A percentile compares a stretch with the other conserved stretches of the same genome.
Evolutionary conservation across 1,140 invertebrate species (phyloP).

Genomic region (Drosophila repletoides): DNA sequence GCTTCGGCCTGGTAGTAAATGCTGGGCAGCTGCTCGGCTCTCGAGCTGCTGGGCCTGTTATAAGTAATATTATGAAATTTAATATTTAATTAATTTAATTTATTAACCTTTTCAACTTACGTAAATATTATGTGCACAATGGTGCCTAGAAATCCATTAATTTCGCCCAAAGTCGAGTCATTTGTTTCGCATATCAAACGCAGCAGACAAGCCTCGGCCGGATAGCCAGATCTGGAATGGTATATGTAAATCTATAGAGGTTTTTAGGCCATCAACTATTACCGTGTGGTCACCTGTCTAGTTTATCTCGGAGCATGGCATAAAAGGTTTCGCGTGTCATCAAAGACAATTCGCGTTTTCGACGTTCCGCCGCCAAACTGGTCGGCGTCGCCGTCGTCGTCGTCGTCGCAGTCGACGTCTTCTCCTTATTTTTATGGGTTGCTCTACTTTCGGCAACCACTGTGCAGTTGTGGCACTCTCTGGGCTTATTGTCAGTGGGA

Average conservation of each 20-base stretch:
- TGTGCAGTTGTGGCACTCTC: slow-evolving; percentile 47
- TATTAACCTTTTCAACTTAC: slow-evolving; percentile 10
- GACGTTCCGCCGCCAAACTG: not conserved
- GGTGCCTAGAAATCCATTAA: slow-evolving; percentile 70
- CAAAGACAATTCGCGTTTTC: slow-evolving; percentile 37
- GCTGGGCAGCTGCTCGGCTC: slow-evolving; percentile 83
- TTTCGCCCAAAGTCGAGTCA: slow-evolving; percentile 59
- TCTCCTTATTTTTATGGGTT: not conserved
- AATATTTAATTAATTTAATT: not conserved
- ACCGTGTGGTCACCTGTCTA: slow-evolving; percentile 65
- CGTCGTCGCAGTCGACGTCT: too few species aligned
- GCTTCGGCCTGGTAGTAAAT: slow-evolving; percentile 85
- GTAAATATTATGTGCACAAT: slow-evolving; percentile 71
- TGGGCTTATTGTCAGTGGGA: slow-evolving; percentile 28
- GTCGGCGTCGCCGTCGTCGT: not conserved
- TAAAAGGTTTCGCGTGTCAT: slow-evolving; percentile 64
- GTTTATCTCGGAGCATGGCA: slow-evolving; percentile 61
- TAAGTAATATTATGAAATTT: rapidly evolving
- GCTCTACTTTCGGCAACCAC: slow-evolving; percentile 7
- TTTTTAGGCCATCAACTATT: too few species aligned
- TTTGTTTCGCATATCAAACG: slow-evolving; percentile 76
- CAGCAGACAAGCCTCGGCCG: slow-evolving; percentile 57
- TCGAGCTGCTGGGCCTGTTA: slow-evolving; percentile 84
- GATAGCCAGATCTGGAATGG: slow-evolving; percentile 50
- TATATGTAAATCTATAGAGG: not conserved